Conservation (phyloP, 2,888 invertebrate genomes). For the Sinhomidia bicolor region DNA sequence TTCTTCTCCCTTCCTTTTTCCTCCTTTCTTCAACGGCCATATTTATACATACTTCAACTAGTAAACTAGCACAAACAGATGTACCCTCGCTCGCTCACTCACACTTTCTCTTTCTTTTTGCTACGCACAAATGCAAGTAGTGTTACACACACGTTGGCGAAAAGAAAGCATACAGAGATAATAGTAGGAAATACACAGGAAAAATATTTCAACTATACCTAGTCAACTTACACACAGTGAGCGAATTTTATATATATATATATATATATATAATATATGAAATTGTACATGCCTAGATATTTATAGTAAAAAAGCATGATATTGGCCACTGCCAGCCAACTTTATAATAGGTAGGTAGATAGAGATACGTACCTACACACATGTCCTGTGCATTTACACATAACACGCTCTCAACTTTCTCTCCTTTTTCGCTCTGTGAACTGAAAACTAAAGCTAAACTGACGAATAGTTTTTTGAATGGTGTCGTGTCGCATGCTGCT, state of each 20-base stretch:
- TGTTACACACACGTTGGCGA: constrained; percentile 14
- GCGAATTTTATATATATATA: too few relatives aligned
- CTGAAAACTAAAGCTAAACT: constrained; percentile 41
- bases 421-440: constrained; percentile 21
- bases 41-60: not conserved
- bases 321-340: not conserved
- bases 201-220: constrained; percentile 9
- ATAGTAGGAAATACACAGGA: constrained; percentile 28
- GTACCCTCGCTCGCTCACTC: constrained; percentile 32
- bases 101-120: constrained; percentile 11
- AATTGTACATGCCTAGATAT: too few relatives aligned
- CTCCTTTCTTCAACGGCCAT: not conserved
- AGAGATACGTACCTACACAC: not conserved
- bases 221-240: too few relatives aligned
- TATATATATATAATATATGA: too few relatives aligned
- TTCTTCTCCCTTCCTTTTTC: constrained; percentile 42
- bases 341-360: not conserved
- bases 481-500: constrained; percentile 47
- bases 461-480: constrained; percentile 60
- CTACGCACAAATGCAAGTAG: constrained; percentile 27
- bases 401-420: constrained; percentile 22
- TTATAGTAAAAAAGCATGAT: too few relatives aligned
- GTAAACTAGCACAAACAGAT: constrained; percentile 42
- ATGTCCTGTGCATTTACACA: not conserved
- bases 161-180: not conserved